phyloP scores from a whole-genome alignment of 2,888 invertebrate genomes.

The Thereva unica region DNA sequence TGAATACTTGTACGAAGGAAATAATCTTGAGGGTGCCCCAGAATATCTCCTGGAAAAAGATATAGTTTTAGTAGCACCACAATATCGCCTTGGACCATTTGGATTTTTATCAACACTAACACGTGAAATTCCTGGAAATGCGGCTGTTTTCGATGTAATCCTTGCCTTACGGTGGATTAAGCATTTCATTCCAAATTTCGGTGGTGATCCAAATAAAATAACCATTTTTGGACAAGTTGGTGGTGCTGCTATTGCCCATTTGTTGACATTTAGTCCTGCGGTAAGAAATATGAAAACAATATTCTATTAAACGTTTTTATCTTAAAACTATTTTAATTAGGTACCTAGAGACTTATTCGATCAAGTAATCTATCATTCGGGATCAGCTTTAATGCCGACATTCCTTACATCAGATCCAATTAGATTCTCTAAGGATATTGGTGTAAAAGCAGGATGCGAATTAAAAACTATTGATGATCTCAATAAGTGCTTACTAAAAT shows the following conservation, averaged over 20 bases:
- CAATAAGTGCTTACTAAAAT: slow-evolving; percentile 51
- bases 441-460: slow-evolving; percentile 50
- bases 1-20: slow-evolving; percentile 57
- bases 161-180: slow-evolving; percentile 62
- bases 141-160: slow-evolving; percentile 60
- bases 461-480: slow-evolving; percentile 48
- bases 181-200: slow-evolving; percentile 59
- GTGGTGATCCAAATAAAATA: slow-evolving; percentile 60
- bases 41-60: slow-evolving; percentile 58
- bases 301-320: background rate
- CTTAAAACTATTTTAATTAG: slow-evolving; percentile 42
- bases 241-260: slow-evolving; percentile 59
- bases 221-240: slow-evolving; percentile 63
- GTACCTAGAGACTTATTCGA: slow-evolving; percentile 58
- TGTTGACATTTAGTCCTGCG: slow-evolving; percentile 58
- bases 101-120: slow-evolving; percentile 62
- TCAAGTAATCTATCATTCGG: slow-evolving; percentile 61
- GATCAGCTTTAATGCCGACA: slow-evolving; percentile 60
- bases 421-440: slow-evolving; percentile 56
- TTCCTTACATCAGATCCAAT: slow-evolving; percentile 59
- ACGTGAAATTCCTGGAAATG: slow-evolving; percentile 61
- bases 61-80: slow-evolving; percentile 59
- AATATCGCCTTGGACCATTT: slow-evolving; percentile 61
- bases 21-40: slow-evolving; percentile 52
- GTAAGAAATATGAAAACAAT: slow-evolving; percentile 41